These are phyloP conservation scores for Pristionchus arcanus DNA, from an alignment of 2,888 invertebrate species.

Conservation along the genomic window DNA sequence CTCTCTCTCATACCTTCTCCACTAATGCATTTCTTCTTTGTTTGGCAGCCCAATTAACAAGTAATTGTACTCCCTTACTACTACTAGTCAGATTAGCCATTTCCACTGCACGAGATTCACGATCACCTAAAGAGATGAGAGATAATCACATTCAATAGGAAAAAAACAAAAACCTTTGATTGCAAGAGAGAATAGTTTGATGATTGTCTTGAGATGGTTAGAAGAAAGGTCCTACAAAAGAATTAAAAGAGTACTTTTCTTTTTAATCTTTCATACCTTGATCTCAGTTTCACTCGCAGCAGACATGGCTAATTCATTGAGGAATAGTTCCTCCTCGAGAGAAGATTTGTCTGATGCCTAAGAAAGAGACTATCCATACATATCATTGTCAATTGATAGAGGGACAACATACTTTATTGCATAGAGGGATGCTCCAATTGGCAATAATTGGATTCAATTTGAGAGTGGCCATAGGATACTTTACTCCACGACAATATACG, in stretches of 20 bases:
- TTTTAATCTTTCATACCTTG: neutral
- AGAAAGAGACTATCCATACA: neutral
- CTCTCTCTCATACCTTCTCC: conserved; percentile 67
- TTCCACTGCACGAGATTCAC: conserved; percentile 69
- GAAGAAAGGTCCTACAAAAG: conserved; percentile 58
- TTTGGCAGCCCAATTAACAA: conserved; percentile 71
- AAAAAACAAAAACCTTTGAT: conserved; percentile 32
- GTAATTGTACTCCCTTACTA: conserved; percentile 61
- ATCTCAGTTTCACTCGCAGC: conserved; percentile 25
- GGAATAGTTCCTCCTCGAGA: conserved; percentile 66
- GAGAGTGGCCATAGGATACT: conserved; percentile 61
- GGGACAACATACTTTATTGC: conserved; percentile 58
- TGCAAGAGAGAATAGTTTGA: conserved; percentile 72
- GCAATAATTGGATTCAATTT: conserved; percentile 65
- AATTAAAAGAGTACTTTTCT: neutral
- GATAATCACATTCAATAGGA: neutral
- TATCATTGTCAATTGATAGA: neutral
- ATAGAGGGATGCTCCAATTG: conserved; percentile 68
- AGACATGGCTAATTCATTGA: conserved; percentile 67
- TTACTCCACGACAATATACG: conserved; percentile 69
- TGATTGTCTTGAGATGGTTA: conserved; percentile 60
- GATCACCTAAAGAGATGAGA: conserved; percentile 50
- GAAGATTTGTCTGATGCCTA: conserved; percentile 61
- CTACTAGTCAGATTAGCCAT: conserved; percentile 61
- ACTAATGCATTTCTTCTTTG: conserved; percentile 62